Evolutionary conservation across 2,113 vertebrate genomes (phyloP).

Genomic region (Grallaria varia): DNA sequence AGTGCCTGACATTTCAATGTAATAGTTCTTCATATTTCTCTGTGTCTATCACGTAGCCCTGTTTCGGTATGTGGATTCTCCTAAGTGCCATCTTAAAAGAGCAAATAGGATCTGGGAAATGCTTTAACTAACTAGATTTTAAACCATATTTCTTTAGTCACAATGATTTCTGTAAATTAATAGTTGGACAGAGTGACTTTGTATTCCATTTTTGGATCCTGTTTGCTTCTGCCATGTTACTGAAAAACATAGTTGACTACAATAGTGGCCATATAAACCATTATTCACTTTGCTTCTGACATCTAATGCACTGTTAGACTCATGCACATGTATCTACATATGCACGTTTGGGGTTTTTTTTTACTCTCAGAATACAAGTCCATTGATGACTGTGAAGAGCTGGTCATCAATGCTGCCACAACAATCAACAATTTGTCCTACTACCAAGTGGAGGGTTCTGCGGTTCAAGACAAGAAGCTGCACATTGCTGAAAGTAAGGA

Average conservation of each 20-base stretch:
- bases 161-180: background rate
- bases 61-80: background rate
- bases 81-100: background rate
- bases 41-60: background rate
- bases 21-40: background rate
- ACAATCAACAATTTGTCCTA: slow-evolving; percentile 93
- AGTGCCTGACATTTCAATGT: background rate
- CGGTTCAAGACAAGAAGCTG: slow-evolving; percentile 74
- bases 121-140: background rate
- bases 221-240: background rate
- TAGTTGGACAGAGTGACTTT: background rate
- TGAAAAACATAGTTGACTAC: background rate
- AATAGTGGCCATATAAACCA: background rate
- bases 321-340: background rate
- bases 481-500: slow-evolving; percentile 84
- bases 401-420: slow-evolving; percentile 84
- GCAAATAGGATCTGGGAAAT: background rate
- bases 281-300: background rate
- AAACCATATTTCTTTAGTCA: background rate
- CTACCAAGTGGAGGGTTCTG: slow-evolving; percentile 80
- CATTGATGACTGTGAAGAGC: slow-evolving; percentile 83
- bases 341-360: background rate
- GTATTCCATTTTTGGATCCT: background rate
- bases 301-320: background rate
- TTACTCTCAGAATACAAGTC: slow-evolving; percentile 79